These are phyloP conservation scores for Apostichopus japonicus DNA, from an alignment of 35 echinoderm and acorn worm species.

Conservation along the genomic window DNA sequence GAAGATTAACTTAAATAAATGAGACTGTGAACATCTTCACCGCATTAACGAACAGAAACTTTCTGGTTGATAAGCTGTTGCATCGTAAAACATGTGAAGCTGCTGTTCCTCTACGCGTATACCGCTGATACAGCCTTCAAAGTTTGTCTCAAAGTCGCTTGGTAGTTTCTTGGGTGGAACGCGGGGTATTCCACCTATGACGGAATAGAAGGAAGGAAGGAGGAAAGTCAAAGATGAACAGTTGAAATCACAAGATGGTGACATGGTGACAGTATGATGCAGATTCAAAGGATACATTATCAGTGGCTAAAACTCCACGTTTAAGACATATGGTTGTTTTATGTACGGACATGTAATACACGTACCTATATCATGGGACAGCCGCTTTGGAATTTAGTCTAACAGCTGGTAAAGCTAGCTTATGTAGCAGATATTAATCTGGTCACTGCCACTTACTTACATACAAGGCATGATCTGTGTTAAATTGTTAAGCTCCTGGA, in stretches of 20 bases:
- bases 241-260: no score
- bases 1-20: no score
- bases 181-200: constrained; percentile 4
- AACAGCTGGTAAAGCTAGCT: background rate
- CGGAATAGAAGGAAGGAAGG: background rate
- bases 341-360: no score
- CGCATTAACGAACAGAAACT: constrained; percentile 33
- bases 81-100: constrained; percentile 47
- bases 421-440: background rate
- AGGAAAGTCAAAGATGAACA: no score
- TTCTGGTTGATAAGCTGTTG: constrained; percentile 17
- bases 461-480: constrained; percentile 68
- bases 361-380: no score
- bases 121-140: constrained; percentile 42
- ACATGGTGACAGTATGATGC: no score
- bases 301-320: no score
- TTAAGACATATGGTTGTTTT: no score
- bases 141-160: constrained; percentile 47
- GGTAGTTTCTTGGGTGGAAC: constrained; percentile 29
- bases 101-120: constrained; percentile 36
- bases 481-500: constrained; percentile 69
- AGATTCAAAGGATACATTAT: no score
- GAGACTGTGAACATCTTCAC: background rate
- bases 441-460: constrained; percentile 63
- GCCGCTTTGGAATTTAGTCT: no score